Evolutionary conservation across 2,888 invertebrate species (phyloP).

Genomic region (Diloba caeruleocephala): DNA sequence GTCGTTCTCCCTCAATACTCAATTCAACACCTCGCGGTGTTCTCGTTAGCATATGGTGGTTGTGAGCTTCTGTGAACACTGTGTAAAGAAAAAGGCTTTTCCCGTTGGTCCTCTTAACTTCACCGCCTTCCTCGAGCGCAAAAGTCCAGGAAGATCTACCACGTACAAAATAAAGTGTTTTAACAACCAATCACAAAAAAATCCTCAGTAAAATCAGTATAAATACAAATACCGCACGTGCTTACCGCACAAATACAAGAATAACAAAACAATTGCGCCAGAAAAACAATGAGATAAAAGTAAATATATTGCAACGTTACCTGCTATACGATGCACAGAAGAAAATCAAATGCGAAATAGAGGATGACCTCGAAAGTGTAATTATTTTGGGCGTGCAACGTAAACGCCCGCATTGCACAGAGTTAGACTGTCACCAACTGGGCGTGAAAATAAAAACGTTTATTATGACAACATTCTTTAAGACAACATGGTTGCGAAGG

Average conservation of each 20-base stretch:
- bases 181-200: too few relatives aligned
- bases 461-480: conserved; percentile 28
- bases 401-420: conserved; percentile 52
- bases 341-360: conserved; percentile 76
- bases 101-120: too few relatives aligned
- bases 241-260: conserved; percentile 5
- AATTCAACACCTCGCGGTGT: too few relatives aligned
- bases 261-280: conserved; percentile 51
- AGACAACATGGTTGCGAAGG: conserved; percentile 22
- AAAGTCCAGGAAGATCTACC: too few relatives aligned
- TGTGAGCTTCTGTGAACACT: too few relatives aligned
- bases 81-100: too few relatives aligned
- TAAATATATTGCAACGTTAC: conserved; percentile 34
- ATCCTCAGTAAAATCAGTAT: not conserved
- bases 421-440: conserved; percentile 60
- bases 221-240: not conserved
- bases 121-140: too few relatives aligned
- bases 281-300: conserved; percentile 58
- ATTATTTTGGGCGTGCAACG: conserved; percentile 77
- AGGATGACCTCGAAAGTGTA: conserved; percentile 78
- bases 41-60: too few relatives aligned
- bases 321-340: conserved; percentile 59
- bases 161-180: too few relatives aligned
- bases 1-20: too few relatives aligned
- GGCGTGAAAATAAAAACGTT: conserved; percentile 26